Conservation (phyloP, 2,888 invertebrate genomes). For the Eupsilia transversa region DNA sequence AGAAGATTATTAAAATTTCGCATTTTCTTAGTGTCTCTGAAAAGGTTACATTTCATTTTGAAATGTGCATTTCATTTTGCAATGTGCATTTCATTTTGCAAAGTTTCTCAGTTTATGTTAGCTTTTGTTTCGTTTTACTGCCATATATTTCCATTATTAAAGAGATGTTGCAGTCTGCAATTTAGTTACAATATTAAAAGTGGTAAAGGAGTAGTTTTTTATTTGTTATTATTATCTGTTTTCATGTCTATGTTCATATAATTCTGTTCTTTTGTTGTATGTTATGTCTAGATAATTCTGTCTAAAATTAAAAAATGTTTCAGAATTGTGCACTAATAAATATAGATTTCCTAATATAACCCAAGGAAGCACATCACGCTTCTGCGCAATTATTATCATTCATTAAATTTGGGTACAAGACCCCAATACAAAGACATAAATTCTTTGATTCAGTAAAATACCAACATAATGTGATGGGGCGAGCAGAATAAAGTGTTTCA, state of each 20-base stretch:
- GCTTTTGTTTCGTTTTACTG: conserved; percentile 11
- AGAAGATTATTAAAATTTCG: background rate
- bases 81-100: conserved; percentile 1
- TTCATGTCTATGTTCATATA: background rate
- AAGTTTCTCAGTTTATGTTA: background rate
- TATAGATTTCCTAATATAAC: background rate
- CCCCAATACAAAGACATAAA: background rate
- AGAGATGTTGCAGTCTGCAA: background rate
- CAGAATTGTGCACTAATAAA: background rate
- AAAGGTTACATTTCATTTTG: conserved; percentile 2
- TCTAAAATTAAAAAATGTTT: background rate
- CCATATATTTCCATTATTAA: background rate
- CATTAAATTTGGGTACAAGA: background rate
- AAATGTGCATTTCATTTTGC: background rate
- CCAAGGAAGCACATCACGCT: background rate
- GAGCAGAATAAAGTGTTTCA: conserved; percentile 12
- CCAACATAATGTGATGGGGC: conserved; percentile 26
- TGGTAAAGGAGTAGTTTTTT: background rate
- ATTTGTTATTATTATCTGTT: background rate
- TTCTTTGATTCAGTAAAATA: background rate
- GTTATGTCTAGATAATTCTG: too few relatives aligned
- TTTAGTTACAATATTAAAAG: background rate
- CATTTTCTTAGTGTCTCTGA: background rate
- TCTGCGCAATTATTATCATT: background rate
- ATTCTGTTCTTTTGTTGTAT: too few relatives aligned